Evolutionary conservation across 1,140 invertebrate genomes (phyloP).

Genomic region (Lepidostoma basale): DNA sequence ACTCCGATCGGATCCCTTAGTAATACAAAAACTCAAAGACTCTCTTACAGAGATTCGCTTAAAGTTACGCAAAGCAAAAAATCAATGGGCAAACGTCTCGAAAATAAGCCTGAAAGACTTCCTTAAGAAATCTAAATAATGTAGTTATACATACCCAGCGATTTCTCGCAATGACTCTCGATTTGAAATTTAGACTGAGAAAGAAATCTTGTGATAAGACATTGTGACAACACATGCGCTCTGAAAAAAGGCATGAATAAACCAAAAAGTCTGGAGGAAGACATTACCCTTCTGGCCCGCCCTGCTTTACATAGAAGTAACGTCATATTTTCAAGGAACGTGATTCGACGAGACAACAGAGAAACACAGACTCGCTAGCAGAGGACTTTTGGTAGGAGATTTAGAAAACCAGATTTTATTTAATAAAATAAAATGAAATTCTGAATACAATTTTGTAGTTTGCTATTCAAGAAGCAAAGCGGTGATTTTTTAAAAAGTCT

Average conservation of each 20-base stretch:
- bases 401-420: not conserved
- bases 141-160: not conserved
- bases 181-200: not conserved
- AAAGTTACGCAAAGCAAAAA: too few species aligned
- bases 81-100: too few species aligned
- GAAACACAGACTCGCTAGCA: not conserved
- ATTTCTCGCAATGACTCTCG: not conserved
- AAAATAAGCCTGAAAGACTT: too few species aligned
- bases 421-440: not conserved
- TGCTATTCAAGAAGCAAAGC: too few species aligned
- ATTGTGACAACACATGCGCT: not conserved
- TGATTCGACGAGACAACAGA: not conserved
- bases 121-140: not conserved
- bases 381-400: not conserved
- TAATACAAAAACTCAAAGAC: too few species aligned
- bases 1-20: too few species aligned
- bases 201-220: not conserved
- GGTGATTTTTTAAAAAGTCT: too few species aligned
- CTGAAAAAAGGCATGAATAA: slow-evolving; percentile 17
- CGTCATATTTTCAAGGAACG: slow-evolving; percentile 7
- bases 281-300: not conserved
- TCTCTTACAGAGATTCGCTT: too few species aligned
- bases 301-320: slow-evolving; percentile 1
- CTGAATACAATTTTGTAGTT: too few species aligned
- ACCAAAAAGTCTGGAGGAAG: not conserved